Conservation (phyloP, 2,797 vertebrate genomes). For the Hafferia zeledoni region DNA sequence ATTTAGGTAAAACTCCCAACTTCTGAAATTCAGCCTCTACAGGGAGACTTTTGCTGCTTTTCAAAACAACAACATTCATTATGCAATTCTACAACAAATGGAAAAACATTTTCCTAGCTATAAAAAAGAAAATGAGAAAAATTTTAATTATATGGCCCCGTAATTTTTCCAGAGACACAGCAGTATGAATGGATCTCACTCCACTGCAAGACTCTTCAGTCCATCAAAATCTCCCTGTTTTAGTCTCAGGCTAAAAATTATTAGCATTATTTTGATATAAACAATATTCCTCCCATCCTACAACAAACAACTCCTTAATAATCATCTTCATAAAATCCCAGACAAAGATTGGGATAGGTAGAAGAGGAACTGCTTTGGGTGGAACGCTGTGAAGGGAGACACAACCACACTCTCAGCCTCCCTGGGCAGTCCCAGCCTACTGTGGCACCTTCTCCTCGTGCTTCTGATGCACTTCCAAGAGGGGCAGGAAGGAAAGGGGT, state of each 20-base stretch:
- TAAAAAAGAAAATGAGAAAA: conserved; percentile 33
- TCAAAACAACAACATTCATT: conserved; percentile 38
- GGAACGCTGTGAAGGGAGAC: background rate
- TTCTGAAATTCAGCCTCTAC: conserved; percentile 64
- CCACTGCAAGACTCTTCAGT: background rate
- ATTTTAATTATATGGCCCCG: background rate
- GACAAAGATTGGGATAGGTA: background rate
- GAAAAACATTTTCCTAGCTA: conserved; percentile 49
- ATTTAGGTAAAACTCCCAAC: conserved; percentile 64
- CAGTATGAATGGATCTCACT: background rate
- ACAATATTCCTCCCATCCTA: background rate
- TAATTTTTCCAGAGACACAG: background rate
- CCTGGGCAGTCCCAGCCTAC: background rate
- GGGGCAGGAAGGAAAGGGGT: accelerated
- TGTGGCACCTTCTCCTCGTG: background rate
- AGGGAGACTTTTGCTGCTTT: conserved; percentile 59
- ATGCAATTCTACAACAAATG: background rate
- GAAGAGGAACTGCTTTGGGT: background rate
- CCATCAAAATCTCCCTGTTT: background rate
- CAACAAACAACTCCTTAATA: background rate
- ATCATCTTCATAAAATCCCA: background rate
- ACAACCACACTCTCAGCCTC: background rate
- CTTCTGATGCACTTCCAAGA: background rate
- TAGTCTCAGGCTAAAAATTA: background rate
- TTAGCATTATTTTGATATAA: background rate